Conservation (phyloP, 2,113 vertebrate species). For the Phalacrocorax brasilianus region DNA sequence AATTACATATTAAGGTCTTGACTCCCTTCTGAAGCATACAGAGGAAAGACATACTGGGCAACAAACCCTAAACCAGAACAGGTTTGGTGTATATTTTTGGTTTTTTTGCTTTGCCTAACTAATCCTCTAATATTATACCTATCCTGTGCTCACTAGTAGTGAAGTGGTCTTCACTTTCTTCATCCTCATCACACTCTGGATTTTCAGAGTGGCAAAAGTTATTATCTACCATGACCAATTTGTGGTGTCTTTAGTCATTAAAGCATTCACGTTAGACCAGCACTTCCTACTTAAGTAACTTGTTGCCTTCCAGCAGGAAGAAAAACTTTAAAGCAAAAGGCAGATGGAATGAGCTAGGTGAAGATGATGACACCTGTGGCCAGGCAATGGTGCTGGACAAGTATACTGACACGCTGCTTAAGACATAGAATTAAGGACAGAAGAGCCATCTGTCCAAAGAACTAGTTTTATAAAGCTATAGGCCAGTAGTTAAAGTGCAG, state of each 20-base stretch:
- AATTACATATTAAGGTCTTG: background rate
- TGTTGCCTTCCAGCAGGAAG: background rate
- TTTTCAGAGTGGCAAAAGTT: background rate
- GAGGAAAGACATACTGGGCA: background rate
- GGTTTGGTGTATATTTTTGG: background rate
- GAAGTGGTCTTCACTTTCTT: background rate
- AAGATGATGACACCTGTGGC: background rate
- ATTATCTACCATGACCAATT: background rate
- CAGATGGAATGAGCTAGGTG: background rate
- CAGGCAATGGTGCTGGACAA: background rate
- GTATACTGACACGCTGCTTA: background rate
- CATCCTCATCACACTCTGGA: background rate
- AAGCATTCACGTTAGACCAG: background rate
- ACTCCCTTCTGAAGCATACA: background rate
- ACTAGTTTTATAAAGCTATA: background rate
- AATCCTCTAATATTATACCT: background rate
- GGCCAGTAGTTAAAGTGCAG: background rate
- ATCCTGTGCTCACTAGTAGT: background rate
- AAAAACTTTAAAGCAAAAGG: background rate
- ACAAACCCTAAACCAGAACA: background rate
- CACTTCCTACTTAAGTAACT: background rate
- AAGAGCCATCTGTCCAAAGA: background rate
- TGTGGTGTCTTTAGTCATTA: background rate
- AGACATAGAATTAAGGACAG: background rate
- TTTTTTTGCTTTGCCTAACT: background rate